Conservation (phyloP, 2,113 vertebrate species). For the Mesoclemmys tuberculata region DNA sequence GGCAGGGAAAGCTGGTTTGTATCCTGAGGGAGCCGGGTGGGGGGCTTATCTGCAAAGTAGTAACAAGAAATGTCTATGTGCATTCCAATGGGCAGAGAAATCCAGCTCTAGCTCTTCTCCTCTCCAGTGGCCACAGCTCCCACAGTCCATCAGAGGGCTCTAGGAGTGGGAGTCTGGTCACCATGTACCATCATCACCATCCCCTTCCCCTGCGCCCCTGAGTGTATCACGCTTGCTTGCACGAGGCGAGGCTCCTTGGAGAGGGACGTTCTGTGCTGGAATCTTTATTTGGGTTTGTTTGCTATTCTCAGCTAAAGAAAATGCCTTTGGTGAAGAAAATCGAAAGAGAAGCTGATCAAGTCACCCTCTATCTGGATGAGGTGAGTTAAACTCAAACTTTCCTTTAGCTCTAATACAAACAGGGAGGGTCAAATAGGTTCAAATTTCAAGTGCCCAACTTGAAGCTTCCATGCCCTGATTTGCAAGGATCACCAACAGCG, state of each 20-base stretch:
- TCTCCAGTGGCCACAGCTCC: background rate
- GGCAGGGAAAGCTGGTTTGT: conserved; percentile 15
- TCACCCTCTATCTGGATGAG: conserved; percentile 60
- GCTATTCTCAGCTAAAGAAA: conserved; percentile 61
- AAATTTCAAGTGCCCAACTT: background rate
- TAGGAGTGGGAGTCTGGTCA: background rate
- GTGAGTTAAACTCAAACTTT: conserved; percentile 37
- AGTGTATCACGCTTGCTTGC: background rate
- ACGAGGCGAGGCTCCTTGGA: background rate
- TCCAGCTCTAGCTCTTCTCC: background rate
- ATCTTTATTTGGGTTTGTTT: background rate
- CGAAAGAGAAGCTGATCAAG: conserved; percentile 41
- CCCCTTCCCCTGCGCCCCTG: background rate
- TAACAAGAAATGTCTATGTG: background rate
- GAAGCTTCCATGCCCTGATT: background rate
- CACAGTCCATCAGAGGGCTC: too few relatives aligned
- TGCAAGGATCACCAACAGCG: background rate
- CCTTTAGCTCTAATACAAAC: background rate
- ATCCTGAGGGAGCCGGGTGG: background rate
- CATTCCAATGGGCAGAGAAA: conserved; percentile 5
- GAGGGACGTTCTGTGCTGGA: background rate
- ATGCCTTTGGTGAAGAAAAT: conserved; percentile 69
- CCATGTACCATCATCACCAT: background rate
- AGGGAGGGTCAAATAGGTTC: too few relatives aligned
- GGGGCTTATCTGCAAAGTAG: background rate